Conservation (phyloP, 2,888 invertebrate species). For the Drosophila longiperda region DNA sequence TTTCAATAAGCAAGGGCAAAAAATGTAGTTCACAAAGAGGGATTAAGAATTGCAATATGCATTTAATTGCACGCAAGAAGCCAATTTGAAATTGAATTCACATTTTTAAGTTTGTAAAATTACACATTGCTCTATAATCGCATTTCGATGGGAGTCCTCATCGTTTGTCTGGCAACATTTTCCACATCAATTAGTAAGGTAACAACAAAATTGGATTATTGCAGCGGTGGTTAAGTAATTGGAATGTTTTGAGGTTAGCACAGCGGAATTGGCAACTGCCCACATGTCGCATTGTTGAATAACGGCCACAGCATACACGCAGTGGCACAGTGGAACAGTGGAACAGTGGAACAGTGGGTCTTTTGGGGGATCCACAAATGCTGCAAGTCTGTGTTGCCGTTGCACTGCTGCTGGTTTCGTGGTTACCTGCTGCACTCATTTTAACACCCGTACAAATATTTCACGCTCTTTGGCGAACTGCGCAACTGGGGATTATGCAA, state of each 20-base stretch:
- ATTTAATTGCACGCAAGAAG: background rate
- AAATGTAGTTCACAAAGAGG: background rate
- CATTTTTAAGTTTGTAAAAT: background rate
- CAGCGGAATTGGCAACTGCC: constrained; percentile 42
- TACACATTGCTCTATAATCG: background rate
- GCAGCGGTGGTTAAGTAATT: constrained; percentile 48
- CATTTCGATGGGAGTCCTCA: background rate
- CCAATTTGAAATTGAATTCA: background rate
- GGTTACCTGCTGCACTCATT: constrained; percentile 9
- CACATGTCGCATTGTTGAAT: constrained; percentile 69
- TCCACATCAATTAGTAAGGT: constrained; percentile 45
- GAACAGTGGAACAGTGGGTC: constrained; percentile 2
- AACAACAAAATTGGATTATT: constrained; percentile 45
- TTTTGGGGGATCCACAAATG: constrained; percentile 17
- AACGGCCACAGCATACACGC: constrained; percentile 30
- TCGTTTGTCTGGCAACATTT: constrained; percentile 2
- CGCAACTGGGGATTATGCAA: constrained; percentile 32
- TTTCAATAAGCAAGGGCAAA: background rate
- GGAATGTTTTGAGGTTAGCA: constrained; percentile 60
- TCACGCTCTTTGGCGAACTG: constrained; percentile 17
- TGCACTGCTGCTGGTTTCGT: constrained; percentile 15
- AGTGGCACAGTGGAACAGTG: constrained; percentile 1
- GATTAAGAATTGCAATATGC: background rate
- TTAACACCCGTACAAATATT: constrained; percentile 44
- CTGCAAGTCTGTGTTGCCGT: constrained; percentile 16